Evolutionary conservation across 1,140 invertebrate genomes (phyloP), one percentile per base, ranked within the genome.

Genomic region (Danaus melanippus): DNA sequence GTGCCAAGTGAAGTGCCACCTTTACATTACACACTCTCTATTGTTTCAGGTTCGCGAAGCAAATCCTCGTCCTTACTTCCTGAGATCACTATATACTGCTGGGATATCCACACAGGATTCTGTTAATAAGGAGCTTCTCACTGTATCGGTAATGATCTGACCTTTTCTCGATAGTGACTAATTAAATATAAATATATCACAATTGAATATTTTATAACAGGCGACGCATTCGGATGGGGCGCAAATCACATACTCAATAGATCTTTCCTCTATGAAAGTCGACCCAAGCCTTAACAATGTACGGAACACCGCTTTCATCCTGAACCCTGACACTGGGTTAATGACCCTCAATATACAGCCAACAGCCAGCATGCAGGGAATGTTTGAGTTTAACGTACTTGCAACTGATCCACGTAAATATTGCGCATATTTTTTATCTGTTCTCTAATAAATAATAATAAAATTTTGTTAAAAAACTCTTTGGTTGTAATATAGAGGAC

Each of bases 11-110:
- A n/a, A n/a, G n/a, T n/a, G n/a, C n/a, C n/a, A n/a, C n/a, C n/a
- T n/a, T 15, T 32, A 32, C 0, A 32, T 32, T 32, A 32, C 21
- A 7, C 21, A 32, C 21, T 32, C 5, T 32, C 21, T 44, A 46
- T 60, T 10, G 45, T 59, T 72, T 10, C 58, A 89, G 88, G 88
- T 90, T 0, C 55, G 79, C 42, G 89, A 90, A 69, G 77, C 84
- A 1, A 86, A 90, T 62, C 89, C 90, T 12, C 85, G 86, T 12
- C 89, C 89, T 11, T 69, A 64, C 32, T 90, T 90, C 70, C 63
- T 66, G 6, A 56, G 68, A n/a, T 50, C 66, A 0, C 41, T 80
- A 8, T 90, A 89, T 66, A 84, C 77, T 0, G 87, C 79, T 4
- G 88, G 87, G 11, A 85, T 89, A 40, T 82, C 84, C 0, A 70